Conservation (phyloP, 2,113 vertebrate genomes). For the Hiodon alosoides region DNA sequence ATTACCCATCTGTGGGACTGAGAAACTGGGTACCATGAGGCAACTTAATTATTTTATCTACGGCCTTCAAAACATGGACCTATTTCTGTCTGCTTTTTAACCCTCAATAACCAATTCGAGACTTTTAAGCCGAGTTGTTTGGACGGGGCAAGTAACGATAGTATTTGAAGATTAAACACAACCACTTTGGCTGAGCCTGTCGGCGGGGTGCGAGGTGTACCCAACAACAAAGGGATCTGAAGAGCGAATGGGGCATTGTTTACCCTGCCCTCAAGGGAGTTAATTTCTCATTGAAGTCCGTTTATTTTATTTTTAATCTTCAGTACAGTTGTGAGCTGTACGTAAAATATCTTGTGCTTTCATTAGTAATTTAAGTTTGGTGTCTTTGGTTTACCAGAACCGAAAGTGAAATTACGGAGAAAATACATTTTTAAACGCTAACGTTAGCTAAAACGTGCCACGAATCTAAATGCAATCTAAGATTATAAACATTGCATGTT, state of each 20-base stretch:
- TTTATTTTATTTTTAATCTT: not conserved
- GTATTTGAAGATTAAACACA: not conserved
- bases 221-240: conserved; percentile 17
- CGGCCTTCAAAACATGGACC: not conserved
- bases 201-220: not conserved
- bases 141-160: not conserved
- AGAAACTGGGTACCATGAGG: conserved; percentile 6
- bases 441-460: not conserved
- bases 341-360: not conserved
- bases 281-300: not conserved
- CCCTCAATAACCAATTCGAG: not conserved
- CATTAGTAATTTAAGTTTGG: not conserved
- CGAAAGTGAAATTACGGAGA: conserved; percentile 23
- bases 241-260: conserved; percentile 15
- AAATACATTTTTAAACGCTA: not conserved
- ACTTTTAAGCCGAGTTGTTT: not conserved
- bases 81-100: not conserved
- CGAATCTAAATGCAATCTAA: not conserved
- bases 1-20: not conserved
- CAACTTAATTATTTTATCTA: conserved; percentile 6
- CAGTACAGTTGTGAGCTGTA: not conserved
- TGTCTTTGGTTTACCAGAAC: not conserved
- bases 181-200: not conserved
- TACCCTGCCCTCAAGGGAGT: conserved; percentile 7
- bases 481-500: not conserved